phyloP scores from a whole-genome alignment of 2,888 invertebrate genomes.

The Disparrhopalites patrizii region DNA sequence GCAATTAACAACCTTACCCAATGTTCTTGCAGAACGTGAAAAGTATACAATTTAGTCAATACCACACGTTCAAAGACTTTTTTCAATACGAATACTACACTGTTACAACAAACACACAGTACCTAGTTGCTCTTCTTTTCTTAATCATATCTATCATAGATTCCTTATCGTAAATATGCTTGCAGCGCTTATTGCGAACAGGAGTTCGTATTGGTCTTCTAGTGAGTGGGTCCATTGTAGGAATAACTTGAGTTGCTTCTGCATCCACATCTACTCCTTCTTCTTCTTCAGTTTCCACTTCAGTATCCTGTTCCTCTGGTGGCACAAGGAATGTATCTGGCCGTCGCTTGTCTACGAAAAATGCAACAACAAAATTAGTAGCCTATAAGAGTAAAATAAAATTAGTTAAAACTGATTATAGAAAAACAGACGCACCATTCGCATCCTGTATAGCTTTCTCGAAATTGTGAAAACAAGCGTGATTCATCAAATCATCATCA shows the following conservation, averaged over 20 bases:
- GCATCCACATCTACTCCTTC: constrained; percentile 1
- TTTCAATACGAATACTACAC: no score
- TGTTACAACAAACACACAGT: not conserved
- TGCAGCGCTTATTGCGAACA: constrained; percentile 31
- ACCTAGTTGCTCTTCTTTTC: not conserved
- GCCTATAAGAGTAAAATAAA: no score
- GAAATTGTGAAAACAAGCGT: no score
- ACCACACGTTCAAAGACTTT: no score
- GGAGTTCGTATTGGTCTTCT: constrained; percentile 31
- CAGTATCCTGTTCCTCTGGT: not conserved
- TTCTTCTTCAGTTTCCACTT: constrained; percentile 4
- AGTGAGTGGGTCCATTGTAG: constrained; percentile 26
- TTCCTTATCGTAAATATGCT: constrained; percentile 37
- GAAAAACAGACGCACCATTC: no score
- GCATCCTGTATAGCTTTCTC: no score
- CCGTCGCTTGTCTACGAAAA: no score
- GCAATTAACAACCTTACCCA: no score
- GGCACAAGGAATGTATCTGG: no score
- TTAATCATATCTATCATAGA: constrained; percentile 31
- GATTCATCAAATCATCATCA: no score
- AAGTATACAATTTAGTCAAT: not conserved
- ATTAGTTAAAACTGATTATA: no score
- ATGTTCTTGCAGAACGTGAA: not conserved
- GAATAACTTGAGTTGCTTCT: not conserved
- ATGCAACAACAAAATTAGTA: no score